phyloP scores from a whole-genome alignment of 2,113 vertebrate genomes.

The Myotis yumanensis region DNA sequence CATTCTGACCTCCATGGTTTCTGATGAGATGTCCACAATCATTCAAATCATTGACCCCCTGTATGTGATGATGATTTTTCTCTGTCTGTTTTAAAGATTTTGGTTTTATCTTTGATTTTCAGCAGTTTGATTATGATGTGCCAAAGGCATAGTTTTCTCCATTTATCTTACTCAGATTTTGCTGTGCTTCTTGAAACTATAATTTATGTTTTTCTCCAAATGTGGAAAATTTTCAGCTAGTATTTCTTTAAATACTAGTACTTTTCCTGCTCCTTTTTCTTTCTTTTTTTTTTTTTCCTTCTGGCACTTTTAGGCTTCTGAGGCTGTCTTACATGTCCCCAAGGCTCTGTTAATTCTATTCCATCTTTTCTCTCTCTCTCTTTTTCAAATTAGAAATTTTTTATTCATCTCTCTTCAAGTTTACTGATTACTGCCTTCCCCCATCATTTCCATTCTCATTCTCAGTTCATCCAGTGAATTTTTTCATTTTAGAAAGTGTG shows the following conservation, averaged over 20 bases:
- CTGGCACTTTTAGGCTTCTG: not conserved
- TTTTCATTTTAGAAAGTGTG: not conserved
- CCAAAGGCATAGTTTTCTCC: not conserved
- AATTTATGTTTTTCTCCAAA: not conserved
- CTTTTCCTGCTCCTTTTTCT: not conserved
- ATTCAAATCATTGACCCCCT: not conserved
- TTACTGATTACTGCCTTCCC: no score
- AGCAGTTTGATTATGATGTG: not conserved
- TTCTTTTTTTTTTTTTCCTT: not conserved
- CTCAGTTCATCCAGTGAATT: not conserved
- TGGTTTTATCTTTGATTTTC: not conserved
- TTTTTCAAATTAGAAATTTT: not conserved
- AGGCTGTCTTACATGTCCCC: not conserved
- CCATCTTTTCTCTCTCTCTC: not conserved
- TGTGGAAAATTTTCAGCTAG: not conserved
- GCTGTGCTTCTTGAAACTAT: not conserved
- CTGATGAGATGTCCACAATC: not conserved
- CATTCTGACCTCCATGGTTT: not conserved
- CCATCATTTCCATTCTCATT: not conserved
- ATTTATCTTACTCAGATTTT: not conserved
- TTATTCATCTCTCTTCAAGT: not conserved
- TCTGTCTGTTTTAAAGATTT: not conserved
- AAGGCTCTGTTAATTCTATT: not conserved
- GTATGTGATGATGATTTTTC: not conserved
- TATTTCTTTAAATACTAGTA: not conserved